phyloP scores from a whole-genome alignment of 1,140 invertebrate species.

The Drosophila bipectinata region DNA sequence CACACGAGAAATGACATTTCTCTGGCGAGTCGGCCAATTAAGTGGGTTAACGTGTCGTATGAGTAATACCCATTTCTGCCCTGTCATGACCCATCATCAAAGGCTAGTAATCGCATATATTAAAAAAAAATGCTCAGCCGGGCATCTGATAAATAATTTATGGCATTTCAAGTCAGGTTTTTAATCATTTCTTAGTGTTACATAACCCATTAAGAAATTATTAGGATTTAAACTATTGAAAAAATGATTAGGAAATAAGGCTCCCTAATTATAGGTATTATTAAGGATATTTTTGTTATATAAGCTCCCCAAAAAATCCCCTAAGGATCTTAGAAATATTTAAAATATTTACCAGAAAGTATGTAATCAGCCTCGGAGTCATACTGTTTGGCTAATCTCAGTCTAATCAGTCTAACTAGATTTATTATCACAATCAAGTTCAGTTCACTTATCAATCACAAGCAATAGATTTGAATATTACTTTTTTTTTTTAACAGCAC shows the following conservation, averaged over 20 bases:
- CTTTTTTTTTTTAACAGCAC: constrained; percentile 2
- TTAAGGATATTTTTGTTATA: no score
- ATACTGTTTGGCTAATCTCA: constrained; percentile 50
- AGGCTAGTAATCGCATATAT: constrained; percentile 1
- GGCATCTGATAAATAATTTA: constrained; percentile 14
- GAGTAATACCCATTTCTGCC: constrained; percentile 41
- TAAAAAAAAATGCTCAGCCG: constrained; percentile 7
- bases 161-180: background rate
- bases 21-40: constrained; percentile 24
- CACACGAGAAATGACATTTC: constrained; percentile 42
- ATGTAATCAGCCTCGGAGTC: constrained; percentile 78
- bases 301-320: no score
- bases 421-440: constrained; percentile 59
- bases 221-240: no score
- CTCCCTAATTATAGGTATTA: no score
- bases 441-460: constrained; percentile 38
- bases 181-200: background rate
- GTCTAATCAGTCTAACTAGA: constrained; percentile 60
- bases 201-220: background rate
- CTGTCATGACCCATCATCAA: constrained; percentile 40
- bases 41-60: constrained; percentile 47
- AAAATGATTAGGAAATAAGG: no score
- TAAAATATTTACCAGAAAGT: constrained; percentile 74
- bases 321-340: no score
- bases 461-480: constrained; percentile 26